A percentile compares a stretch with the other conserved stretches of the same genome.
Conservation (phyloP, 2,113 vertebrate species). For the Proteles cristata region DNA sequence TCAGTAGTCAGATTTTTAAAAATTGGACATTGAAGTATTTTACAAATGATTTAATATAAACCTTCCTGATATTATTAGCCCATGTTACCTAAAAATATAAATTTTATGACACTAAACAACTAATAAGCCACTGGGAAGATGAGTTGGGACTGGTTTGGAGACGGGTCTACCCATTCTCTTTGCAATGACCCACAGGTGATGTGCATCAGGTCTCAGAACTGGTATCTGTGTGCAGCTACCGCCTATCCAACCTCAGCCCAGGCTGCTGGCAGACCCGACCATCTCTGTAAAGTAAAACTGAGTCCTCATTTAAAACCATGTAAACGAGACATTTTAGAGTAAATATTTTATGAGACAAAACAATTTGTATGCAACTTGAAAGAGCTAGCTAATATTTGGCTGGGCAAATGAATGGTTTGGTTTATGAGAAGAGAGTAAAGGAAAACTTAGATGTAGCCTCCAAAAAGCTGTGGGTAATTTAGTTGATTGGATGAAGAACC, state of each 20-base stretch:
- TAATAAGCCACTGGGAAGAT: neutral
- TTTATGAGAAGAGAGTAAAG: neutral
- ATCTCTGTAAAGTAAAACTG: conserved; percentile 33
- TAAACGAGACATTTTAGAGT: neutral
- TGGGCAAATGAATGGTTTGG: conserved; percentile 9
- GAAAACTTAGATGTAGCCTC: neutral
- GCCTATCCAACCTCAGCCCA: neutral
- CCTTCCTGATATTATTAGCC: neutral
- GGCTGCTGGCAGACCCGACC: neutral
- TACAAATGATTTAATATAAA: neutral
- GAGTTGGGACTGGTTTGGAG: neutral
- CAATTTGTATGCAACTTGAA: neutral
- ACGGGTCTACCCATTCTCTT: neutral
- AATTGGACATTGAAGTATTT: neutral
- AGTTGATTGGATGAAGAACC: neutral
- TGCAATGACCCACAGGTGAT: neutral
- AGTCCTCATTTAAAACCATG: conserved; percentile 19
- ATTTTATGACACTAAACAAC: neutral
- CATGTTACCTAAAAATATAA: neutral
- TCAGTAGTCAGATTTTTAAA: neutral
- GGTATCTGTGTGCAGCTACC: neutral
- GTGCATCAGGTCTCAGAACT: neutral
- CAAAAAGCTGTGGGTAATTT: neutral
- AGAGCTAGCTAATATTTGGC: conserved; percentile 31
- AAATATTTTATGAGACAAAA: neutral